Conservation (phyloP, 2,888 invertebrate species). For the Orthosia gracilis region DNA sequence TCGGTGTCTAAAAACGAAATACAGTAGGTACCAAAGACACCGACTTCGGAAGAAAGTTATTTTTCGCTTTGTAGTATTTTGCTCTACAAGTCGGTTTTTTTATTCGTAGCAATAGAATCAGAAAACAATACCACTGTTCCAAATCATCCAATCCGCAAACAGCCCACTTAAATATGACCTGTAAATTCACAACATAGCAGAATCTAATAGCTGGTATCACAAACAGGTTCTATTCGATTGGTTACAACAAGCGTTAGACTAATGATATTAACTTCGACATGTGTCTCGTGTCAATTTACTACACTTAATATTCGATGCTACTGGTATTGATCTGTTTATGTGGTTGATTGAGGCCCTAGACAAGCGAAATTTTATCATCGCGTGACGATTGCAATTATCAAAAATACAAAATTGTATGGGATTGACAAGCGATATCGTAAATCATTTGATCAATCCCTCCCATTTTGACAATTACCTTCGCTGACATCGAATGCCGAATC, state of each 20-base stretch:
- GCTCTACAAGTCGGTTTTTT: too few relatives aligned
- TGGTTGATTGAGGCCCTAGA: neutral
- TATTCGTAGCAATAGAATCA: neutral
- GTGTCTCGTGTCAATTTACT: slow-evolving; percentile 62
- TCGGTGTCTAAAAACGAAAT: too few relatives aligned
- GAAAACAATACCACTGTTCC: neutral
- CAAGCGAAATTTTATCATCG: too few relatives aligned
- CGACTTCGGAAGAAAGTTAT: too few relatives aligned
- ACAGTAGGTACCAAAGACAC: too few relatives aligned
- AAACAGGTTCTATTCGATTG: slow-evolving; percentile 36
- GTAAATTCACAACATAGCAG: slow-evolving; percentile 13
- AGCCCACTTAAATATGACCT: slow-evolving; percentile 10
- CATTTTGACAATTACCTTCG: too few relatives aligned
- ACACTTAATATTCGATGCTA: slow-evolving; percentile 49
- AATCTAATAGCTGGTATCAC: slow-evolving; percentile 28
- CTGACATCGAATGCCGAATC: too few relatives aligned
- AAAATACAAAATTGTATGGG: too few relatives aligned
- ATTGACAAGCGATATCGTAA: too few relatives aligned
- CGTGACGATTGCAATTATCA: too few relatives aligned
- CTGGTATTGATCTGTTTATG: slow-evolving; percentile 15
- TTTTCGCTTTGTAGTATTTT: too few relatives aligned
- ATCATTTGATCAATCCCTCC: too few relatives aligned
- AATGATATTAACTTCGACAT: slow-evolving; percentile 64
- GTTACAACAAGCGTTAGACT: slow-evolving; percentile 48
- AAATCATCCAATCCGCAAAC: neutral